Base-by-base conservation (phyloP, 2,113 vertebrate species). In the Sebastes schlegelii region DNA sequence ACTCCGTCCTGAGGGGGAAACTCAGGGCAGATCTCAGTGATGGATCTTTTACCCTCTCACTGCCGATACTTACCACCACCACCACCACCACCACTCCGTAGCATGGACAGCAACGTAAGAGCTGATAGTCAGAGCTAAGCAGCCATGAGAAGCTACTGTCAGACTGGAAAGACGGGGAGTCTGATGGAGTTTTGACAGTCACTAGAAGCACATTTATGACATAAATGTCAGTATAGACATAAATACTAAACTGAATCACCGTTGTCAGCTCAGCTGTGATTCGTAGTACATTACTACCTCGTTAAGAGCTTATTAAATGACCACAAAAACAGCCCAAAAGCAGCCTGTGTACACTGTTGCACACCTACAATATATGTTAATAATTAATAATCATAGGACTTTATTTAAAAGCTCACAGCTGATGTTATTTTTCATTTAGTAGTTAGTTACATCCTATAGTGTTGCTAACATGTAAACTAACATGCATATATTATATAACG, bases 1-100 rank as follows among this genome's bases (percentile, higher is more conserved):
- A 55, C 57, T 55, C 23, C 5, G 16, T 60, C 88, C 74, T 51
- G 19, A 78, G 84, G 78, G 78, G 26, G 58, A 60, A 63, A 52
- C 70, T 61, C 19, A 7, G 43, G 48, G 34, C 43, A 72, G 26
- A 84, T 86, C 48, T 70, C 14, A 26, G 6, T 42, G 46, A 80
- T 48, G 8, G 42, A 83, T 77, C 21, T 21, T 55, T 49, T n/a
- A 55, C 19, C 46, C 21, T 77, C 49, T 79, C 74, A 49, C 65
- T 75, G 64, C 58, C 4, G 8, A 16, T 51, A 34, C 26, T 54
- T 49, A 51, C 9, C 26, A 34, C 26, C 26, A 34, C 26, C 26
- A 34, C 26, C 4, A 40, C 3, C 26, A n/a, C 16, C 23, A 40
- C 8, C 67, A 55, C 51, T 52, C 46, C 51, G 48, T 11, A 26